Evolutionary conservation across 2,888 invertebrate genomes (phyloP).

Genomic region (Meghimatium bilineatum): DNA sequence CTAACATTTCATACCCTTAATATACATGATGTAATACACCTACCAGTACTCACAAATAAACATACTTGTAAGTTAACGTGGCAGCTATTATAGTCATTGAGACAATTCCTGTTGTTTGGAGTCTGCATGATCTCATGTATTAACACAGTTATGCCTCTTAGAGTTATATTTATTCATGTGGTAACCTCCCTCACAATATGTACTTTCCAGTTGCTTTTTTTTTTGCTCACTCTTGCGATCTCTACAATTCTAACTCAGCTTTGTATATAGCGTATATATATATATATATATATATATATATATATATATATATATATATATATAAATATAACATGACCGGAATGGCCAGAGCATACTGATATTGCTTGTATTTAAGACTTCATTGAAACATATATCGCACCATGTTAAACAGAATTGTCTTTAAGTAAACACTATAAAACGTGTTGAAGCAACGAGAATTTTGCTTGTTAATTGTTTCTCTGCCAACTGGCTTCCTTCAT

Average conservation of each 20-base stretch:
- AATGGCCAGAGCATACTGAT: background rate
- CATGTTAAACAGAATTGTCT: too few relatives aligned
- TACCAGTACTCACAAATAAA: background rate
- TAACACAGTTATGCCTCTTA: background rate
- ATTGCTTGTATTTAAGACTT: background rate
- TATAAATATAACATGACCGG: conserved; percentile 8
- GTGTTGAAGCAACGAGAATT: background rate
- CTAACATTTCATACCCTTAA: too few relatives aligned
- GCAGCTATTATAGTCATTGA: background rate
- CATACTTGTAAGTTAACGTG: background rate
- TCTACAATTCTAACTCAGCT: conserved; percentile 29
- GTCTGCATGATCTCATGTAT: background rate
- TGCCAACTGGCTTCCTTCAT: background rate
- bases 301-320: too few relatives aligned
- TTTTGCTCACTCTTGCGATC: conserved; percentile 22
- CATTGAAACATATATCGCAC: too few relatives aligned
- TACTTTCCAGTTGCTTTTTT: background rate
- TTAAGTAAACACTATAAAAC: background rate
- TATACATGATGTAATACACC: too few relatives aligned
- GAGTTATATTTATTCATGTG: background rate
- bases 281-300: too few relatives aligned
- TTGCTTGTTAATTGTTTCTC: background rate
- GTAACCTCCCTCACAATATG: background rate
- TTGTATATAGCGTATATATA: conserved; percentile 14
- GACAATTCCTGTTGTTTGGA: background rate